phyloP scores from a whole-genome alignment of 2,113 vertebrate species.

The Dolichotis patagonum region DNA sequence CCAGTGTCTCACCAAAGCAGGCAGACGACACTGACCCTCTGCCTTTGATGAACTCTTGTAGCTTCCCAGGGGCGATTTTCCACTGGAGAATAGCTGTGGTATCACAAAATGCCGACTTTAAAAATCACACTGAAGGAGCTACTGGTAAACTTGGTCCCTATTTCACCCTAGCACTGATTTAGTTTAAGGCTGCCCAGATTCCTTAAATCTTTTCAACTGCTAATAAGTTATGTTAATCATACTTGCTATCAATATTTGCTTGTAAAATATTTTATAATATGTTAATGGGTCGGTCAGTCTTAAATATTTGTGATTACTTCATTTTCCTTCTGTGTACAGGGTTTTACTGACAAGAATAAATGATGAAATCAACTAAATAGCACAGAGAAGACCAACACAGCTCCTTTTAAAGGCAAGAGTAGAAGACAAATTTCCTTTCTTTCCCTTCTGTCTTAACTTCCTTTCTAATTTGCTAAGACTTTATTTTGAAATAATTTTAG shows the following conservation, averaged over 20 bases:
- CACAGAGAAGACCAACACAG: background rate
- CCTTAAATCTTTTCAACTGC: background rate
- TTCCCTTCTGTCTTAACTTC: background rate
- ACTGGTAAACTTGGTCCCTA: background rate
- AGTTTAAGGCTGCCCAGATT: background rate
- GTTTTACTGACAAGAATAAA: constrained; percentile 15
- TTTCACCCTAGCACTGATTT: background rate
- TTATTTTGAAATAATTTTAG: constrained; percentile 59
- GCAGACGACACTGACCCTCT: constrained; percentile 65
- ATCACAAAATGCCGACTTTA: constrained; percentile 12
- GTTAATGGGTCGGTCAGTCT: constrained; percentile 18
- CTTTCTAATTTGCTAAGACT: background rate
- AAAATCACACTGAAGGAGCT: constrained; percentile 7
- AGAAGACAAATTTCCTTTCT: background rate
- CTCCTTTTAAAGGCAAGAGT: background rate
- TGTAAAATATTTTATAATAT: background rate
- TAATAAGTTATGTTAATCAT: background rate
- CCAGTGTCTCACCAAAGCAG: constrained; percentile 39
- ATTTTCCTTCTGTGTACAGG: constrained; percentile 2
- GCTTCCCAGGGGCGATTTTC: constrained; percentile 63
- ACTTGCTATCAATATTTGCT: background rate
- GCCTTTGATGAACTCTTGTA: constrained; percentile 71
- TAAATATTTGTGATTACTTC: background rate
- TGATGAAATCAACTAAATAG: background rate
- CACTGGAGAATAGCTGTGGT: background rate